Conservation (phyloP, 1,140 invertebrate genomes). For the Zaprionus kolodkinae region DNA sequence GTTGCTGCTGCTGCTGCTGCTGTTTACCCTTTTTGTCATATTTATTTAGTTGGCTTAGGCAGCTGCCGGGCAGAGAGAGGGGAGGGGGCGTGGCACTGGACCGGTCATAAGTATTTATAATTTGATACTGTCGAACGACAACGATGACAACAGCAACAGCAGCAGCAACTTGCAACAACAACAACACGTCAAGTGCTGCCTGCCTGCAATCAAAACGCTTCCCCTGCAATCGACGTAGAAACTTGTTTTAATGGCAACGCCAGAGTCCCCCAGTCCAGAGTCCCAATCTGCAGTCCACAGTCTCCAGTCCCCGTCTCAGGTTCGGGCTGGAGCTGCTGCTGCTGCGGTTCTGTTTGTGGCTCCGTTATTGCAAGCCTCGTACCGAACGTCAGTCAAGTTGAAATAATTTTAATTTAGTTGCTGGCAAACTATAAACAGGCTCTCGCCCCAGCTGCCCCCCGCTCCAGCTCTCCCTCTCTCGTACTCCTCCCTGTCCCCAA, state of each 20-base stretch:
- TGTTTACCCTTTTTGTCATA: constrained; percentile 19
- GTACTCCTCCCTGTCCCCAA: neutral
- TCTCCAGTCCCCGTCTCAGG: constrained; percentile 1
- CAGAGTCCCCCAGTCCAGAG: constrained; percentile 5
- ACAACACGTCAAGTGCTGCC: constrained; percentile 38
- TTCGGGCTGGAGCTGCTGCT: neutral
- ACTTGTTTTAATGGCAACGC: constrained; percentile 66
- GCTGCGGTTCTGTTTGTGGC: constrained; percentile 25
- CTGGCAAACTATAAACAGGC: constrained; percentile 74
- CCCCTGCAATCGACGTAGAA: constrained; percentile 27
- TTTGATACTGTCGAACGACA: constrained; percentile 55
- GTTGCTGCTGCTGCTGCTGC: neutral
- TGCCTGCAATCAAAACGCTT: constrained; percentile 61
- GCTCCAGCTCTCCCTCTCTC: too few species aligned
- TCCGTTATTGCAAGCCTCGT: constrained; percentile 66
- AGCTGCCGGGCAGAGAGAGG: neutral
- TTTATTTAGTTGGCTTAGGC: constrained; percentile 33
- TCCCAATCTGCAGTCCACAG: neutral
- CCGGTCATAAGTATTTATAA: constrained; percentile 61
- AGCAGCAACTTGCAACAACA: constrained; percentile 37
- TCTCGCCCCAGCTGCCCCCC: constrained; percentile 12
- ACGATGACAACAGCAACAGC: constrained; percentile 16
- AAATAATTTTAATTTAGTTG: constrained; percentile 80
- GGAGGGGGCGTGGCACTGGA: neutral
- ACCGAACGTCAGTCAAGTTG: constrained; percentile 68